Evolutionary conservation across 2,888 invertebrate species (phyloP).

Genomic region (Drosophila putrida): DNA sequence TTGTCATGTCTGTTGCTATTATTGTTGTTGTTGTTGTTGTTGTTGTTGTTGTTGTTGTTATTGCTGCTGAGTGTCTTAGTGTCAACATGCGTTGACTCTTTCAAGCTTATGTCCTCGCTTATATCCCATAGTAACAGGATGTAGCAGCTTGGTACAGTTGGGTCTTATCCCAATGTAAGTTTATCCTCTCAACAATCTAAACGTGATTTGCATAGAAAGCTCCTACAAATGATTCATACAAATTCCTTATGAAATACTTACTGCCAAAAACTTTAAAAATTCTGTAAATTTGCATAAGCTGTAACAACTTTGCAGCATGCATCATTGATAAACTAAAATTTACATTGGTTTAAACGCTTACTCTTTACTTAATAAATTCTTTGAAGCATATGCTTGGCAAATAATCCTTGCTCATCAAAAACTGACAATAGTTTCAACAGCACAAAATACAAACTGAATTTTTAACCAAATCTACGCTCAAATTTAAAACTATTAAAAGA

Average conservation of each 20-base stretch:
- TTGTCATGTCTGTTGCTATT: constrained; percentile 44
- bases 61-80: constrained; percentile 67
- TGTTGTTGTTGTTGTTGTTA: constrained; percentile 22
- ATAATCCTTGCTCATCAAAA: not conserved
- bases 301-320: constrained; percentile 5
- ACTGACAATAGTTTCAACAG: too few relatives aligned
- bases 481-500: too few relatives aligned
- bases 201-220: constrained; percentile 55
- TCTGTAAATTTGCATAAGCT: constrained; percentile 50
- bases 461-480: too few relatives aligned
- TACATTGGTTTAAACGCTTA: not conserved
- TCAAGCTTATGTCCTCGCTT: constrained; percentile 61
- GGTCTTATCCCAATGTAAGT: constrained; percentile 37
- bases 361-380: too few relatives aligned
- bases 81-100: constrained; percentile 79
- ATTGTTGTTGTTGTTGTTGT: constrained; percentile 27
- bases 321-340: constrained; percentile 17
- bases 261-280: constrained; percentile 33
- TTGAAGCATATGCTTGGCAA: too few relatives aligned
- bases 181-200: constrained; percentile 7
- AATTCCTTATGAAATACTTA: constrained; percentile 27
- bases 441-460: too few relatives aligned
- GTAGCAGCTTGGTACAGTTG: constrained; percentile 65
- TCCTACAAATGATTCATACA: constrained; percentile 16
- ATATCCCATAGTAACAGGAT: constrained; percentile 49